phyloP scores from a whole-genome alignment of 1,140 invertebrate genomes.

The Zaprionus tsacasi region DNA sequence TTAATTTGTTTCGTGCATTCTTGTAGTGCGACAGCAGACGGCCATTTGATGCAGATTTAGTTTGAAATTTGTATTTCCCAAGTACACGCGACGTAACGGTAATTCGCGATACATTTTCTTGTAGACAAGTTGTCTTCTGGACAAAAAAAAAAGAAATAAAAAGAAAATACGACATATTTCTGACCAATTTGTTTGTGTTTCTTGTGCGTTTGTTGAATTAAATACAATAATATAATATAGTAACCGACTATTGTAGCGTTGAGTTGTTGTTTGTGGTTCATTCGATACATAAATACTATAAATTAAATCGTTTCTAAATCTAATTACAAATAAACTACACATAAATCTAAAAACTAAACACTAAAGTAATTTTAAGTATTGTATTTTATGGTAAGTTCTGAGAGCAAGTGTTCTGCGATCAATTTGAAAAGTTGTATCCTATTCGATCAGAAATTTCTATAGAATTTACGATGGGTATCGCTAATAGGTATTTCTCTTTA shows the following conservation, averaged over 20 bases:
- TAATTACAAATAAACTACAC: conserved; percentile 40
- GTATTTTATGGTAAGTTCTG: conserved; percentile 75
- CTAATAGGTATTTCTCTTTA: conserved; percentile 52
- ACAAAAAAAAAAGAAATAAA: conserved; percentile 9
- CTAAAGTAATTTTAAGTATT: conserved; percentile 78
- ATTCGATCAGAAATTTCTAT: conserved; percentile 41
- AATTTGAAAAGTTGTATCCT: conserved; percentile 75
- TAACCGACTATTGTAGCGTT: conserved; percentile 51
- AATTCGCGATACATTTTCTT: conserved; percentile 18
- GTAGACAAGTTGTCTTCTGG: conserved; percentile 36
- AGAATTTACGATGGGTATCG: conserved; percentile 72
- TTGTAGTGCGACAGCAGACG: conserved; percentile 29
- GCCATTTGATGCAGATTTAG: conserved; percentile 61
- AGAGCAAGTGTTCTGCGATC: conserved; percentile 52
- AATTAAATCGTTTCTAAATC: conserved; percentile 37
- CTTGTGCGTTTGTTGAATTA: conserved; percentile 43
- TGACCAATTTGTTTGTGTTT: conserved; percentile 46
- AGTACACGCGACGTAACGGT: conserved; percentile 57
- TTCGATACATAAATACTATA: conserved; percentile 58
- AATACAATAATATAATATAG: conserved; percentile 43
- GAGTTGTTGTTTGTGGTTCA: conserved; percentile 65
- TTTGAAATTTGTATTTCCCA: conserved; percentile 67
- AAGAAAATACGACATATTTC: conserved; percentile 12
- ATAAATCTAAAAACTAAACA: conserved; percentile 40
- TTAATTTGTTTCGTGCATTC: conserved; percentile 67